Conservation (phyloP, 2,797 vertebrate species). For the Enteromius radiatus region DNA sequence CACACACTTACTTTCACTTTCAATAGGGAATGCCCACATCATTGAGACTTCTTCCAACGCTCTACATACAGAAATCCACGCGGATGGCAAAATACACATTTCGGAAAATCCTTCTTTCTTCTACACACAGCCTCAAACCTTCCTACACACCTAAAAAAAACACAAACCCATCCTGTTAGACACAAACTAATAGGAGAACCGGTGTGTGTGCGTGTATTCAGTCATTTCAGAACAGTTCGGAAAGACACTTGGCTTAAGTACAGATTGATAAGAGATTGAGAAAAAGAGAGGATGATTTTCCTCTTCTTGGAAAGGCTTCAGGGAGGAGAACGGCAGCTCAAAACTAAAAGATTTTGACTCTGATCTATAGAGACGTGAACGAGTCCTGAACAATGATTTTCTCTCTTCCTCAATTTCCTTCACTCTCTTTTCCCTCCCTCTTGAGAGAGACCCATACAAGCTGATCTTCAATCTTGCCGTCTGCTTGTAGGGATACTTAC, state of each 20-base stretch:
- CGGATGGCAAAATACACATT: neutral
- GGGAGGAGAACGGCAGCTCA: neutral
- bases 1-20: neutral
- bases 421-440: conserved; percentile 12
- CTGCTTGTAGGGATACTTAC: conserved; percentile 36
- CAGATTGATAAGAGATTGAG: conserved; percentile 20
- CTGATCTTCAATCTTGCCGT: conserved; percentile 26
- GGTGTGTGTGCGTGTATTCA: neutral
- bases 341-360: conserved; percentile 40
- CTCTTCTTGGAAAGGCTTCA: conserved; percentile 3
- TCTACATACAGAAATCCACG: neutral
- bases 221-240: conserved; percentile 12
- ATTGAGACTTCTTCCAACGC: neutral
- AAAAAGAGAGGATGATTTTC: neutral
- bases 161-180: neutral
- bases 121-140: neutral
- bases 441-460: conserved; percentile 20
- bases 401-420: conserved; percentile 21
- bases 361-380: conserved; percentile 27
- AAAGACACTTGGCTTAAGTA: conserved; percentile 28
- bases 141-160: neutral
- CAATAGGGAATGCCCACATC: neutral
- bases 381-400: conserved; percentile 27
- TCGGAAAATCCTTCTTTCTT: neutral
- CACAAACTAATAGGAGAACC: neutral